Evolutionary conservation across 2,797 vertebrate genomes (phyloP).

Genomic region (Sebastes minor): DNA sequence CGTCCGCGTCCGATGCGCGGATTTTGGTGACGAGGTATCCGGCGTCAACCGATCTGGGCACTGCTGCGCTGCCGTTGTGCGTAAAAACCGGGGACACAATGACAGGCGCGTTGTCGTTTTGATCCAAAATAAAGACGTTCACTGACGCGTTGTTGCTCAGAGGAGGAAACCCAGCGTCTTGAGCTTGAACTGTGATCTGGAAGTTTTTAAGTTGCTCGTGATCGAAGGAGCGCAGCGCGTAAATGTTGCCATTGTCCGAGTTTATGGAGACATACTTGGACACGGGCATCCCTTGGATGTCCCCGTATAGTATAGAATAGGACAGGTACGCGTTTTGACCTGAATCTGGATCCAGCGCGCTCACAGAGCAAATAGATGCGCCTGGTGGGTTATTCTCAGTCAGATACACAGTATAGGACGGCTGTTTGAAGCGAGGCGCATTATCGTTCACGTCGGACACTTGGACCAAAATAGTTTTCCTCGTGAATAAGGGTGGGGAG

Average conservation of each 20-base stretch:
- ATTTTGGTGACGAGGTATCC: slow-evolving; percentile 87
- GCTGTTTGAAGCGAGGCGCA: slow-evolving; percentile 86
- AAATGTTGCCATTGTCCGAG: slow-evolving; percentile 90
- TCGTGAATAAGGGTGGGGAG: slow-evolving; percentile 83
- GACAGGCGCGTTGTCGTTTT: slow-evolving; percentile 89
- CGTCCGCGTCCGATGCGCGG: slow-evolving; percentile 81
- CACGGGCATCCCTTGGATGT: slow-evolving; percentile 86
- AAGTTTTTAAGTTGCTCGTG: slow-evolving; percentile 90
- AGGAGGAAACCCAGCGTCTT: slow-evolving; percentile 88
- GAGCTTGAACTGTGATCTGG: slow-evolving; percentile 85
- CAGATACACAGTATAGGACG: slow-evolving; percentile 89
- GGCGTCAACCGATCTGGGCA: slow-evolving; percentile 84
- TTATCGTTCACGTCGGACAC: slow-evolving; percentile 93
- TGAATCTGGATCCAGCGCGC: slow-evolving; percentile 84
- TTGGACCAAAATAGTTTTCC: slow-evolving; percentile 81
- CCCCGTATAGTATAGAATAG: slow-evolving; percentile 86
- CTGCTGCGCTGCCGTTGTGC: slow-evolving; percentile 79
- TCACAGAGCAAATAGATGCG: slow-evolving; percentile 89
- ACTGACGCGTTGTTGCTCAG: slow-evolving; percentile 85
- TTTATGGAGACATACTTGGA: slow-evolving; percentile 92
- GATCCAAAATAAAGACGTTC: slow-evolving; percentile 87
- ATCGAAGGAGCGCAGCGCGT: slow-evolving; percentile 91
- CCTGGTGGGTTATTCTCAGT: slow-evolving; percentile 91
- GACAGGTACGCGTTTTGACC: slow-evolving; percentile 90
- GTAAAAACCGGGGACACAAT: slow-evolving; percentile 76